Evolutionary conservation across 2,888 invertebrate genomes (phyloP).

Genomic region (Nomada fabriciana): DNA sequence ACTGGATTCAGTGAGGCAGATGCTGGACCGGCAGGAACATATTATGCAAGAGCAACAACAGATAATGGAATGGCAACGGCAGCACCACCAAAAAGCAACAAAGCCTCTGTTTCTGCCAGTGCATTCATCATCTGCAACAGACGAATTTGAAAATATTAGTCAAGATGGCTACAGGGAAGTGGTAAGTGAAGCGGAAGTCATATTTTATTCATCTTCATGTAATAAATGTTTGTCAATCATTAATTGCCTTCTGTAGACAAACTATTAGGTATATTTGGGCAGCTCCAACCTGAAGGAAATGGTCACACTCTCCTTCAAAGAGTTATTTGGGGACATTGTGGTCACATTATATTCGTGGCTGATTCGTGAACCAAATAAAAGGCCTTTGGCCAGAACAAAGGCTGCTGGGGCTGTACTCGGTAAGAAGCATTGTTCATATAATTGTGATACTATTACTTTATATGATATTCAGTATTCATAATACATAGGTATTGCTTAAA

Average conservation of each 20-base stretch:
- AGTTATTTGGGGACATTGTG: background rate
- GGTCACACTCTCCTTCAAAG: background rate
- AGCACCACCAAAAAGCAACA: too few species aligned
- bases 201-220: background rate
- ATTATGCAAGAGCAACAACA: too few species aligned
- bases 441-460: background rate
- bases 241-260: background rate
- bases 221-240: background rate
- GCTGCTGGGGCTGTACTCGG: background rate
- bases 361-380: background rate
- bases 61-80: too few species aligned
- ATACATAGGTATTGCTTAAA: background rate
- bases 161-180: background rate
- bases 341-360: background rate
- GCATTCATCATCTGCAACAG: background rate
- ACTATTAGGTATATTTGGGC: background rate
- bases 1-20: too few species aligned
- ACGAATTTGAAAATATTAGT: background rate
- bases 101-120: too few species aligned
- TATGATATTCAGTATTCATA: background rate
- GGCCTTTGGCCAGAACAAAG: background rate
- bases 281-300: background rate
- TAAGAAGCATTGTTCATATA: background rate
- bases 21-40: too few species aligned
- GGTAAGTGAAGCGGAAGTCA: background rate